These are phyloP conservation scores for Pissodes strobi DNA, from an alignment of 1,140 invertebrate species.

Conservation along the genomic window DNA sequence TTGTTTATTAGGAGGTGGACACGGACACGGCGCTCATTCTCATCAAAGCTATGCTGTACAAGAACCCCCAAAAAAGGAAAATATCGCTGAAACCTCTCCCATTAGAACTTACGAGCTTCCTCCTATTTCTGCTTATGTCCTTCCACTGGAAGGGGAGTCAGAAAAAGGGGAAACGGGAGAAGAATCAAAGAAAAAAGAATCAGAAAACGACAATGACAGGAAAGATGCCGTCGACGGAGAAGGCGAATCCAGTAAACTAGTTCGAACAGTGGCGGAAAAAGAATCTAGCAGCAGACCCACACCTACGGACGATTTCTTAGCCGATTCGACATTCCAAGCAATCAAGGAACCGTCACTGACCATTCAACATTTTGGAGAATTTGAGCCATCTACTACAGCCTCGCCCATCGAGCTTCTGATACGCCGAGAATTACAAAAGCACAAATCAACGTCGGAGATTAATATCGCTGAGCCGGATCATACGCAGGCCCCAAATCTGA, in stretches of 20 bases:
- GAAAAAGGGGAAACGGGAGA: background rate
- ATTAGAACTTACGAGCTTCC: background rate
- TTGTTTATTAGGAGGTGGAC: too few relatives aligned
- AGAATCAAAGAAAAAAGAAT: background rate
- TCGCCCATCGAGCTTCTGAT: background rate
- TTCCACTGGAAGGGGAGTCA: conserved; percentile 8
- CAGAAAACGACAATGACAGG: background rate
- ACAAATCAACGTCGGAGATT: background rate
- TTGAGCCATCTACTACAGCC: background rate
- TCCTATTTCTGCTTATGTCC: background rate
- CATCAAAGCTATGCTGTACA: conserved; percentile 23
- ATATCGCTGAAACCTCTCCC: background rate
- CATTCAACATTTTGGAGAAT: too few relatives aligned
- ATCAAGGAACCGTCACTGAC: too few relatives aligned
- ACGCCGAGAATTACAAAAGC: background rate
- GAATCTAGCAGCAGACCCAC: too few relatives aligned
- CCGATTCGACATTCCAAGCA: background rate
- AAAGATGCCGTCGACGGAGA: too few relatives aligned
- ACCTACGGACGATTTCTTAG: conserved; percentile 9
- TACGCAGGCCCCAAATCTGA: background rate
- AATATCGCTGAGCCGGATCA: background rate
- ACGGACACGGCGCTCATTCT: conserved; percentile 17
- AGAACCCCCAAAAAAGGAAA: background rate
- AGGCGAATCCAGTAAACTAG: too few relatives aligned
- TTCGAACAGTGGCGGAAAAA: too few relatives aligned